phyloP scores from a whole-genome alignment of 1,140 invertebrate species.

The Orius insidiosus region DNA sequence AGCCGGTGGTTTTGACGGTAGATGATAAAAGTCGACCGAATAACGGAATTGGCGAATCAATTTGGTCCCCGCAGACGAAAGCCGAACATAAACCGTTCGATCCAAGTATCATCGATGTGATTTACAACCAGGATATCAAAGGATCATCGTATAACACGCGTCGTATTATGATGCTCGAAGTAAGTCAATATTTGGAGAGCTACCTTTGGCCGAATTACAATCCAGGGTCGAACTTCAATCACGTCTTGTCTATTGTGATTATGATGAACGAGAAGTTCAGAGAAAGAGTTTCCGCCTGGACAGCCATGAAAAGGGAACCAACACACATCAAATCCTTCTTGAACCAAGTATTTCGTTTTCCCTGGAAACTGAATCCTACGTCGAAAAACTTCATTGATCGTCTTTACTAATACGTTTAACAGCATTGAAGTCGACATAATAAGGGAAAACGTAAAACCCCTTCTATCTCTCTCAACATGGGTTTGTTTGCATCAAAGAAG shows the following conservation, averaged over 20 bases:
- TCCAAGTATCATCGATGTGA: conserved; percentile 55
- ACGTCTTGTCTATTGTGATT: conserved; percentile 87
- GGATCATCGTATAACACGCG: conserved; percentile 57
- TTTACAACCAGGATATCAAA: conserved; percentile 64
- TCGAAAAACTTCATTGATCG: conserved; percentile 74
- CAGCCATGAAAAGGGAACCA: conserved; percentile 62
- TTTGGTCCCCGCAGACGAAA: conserved; percentile 68
- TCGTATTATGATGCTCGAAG: conserved; percentile 88
- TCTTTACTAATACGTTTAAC: conserved; percentile 94
- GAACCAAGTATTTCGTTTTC: conserved; percentile 58
- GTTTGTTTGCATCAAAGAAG: conserved; percentile 66
- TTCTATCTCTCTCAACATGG: conserved; percentile 92
- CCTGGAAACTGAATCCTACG: conserved; percentile 40
- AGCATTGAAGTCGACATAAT: conserved; percentile 91
- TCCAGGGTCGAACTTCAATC: conserved; percentile 47
- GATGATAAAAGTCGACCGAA: conserved; percentile 66
- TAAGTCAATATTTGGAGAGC: conserved; percentile 93
- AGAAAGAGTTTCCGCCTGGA: conserved; percentile 91
- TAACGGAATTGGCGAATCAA: conserved; percentile 68
- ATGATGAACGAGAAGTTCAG: conserved; percentile 98
- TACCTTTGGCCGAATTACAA: conserved; percentile 93
- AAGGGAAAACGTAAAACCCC: conserved; percentile 73
- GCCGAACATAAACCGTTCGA: conserved; percentile 50
- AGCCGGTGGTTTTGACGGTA: conserved; percentile 42
- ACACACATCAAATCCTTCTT: conserved; percentile 80